Evolutionary conservation across 2,797 vertebrate species (phyloP).

Genomic region (Podargus strigoides): DNA sequence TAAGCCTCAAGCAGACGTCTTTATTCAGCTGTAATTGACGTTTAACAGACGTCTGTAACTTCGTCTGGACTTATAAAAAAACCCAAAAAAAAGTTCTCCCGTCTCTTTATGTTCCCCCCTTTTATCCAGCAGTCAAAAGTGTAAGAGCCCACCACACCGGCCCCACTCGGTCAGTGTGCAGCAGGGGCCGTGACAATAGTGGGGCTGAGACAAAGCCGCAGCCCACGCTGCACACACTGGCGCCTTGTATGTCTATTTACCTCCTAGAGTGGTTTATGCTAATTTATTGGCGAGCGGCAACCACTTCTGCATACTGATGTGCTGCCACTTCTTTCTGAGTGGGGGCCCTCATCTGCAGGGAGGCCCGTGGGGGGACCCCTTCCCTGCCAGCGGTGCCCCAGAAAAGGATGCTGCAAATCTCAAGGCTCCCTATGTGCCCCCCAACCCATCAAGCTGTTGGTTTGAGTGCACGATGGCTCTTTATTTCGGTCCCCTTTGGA

Average conservation of each 20-base stretch:
- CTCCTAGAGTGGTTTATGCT: conserved; percentile 75
- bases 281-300: conserved; percentile 61
- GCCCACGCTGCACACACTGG: conserved; percentile 66
- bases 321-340: conserved; percentile 59
- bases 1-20: conserved; percentile 75
- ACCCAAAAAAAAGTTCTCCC: conserved; percentile 53
- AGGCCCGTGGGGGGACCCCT: conserved; percentile 32
- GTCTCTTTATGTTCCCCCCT: conserved; percentile 70
- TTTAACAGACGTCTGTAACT: conserved; percentile 77
- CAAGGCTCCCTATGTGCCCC: background rate
- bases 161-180: conserved; percentile 64
- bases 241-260: conserved; percentile 73
- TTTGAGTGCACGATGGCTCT: background rate
- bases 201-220: conserved; percentile 70
- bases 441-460: background rate
- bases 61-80: conserved; percentile 71
- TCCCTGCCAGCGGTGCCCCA: background rate
- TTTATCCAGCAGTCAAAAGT: conserved; percentile 77
- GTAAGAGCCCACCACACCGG: conserved; percentile 65
- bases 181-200: conserved; percentile 70
- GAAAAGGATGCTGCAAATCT: conserved; percentile 18
- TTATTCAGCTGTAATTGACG: conserved; percentile 78
- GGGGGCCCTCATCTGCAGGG: conserved; percentile 57
- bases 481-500: background rate
- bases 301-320: conserved; percentile 70